A percentile compares a stretch with the other conserved stretches of the same genome.
Conservation (phyloP, 1,140 invertebrate species). For the Heliconius himera region DNA sequence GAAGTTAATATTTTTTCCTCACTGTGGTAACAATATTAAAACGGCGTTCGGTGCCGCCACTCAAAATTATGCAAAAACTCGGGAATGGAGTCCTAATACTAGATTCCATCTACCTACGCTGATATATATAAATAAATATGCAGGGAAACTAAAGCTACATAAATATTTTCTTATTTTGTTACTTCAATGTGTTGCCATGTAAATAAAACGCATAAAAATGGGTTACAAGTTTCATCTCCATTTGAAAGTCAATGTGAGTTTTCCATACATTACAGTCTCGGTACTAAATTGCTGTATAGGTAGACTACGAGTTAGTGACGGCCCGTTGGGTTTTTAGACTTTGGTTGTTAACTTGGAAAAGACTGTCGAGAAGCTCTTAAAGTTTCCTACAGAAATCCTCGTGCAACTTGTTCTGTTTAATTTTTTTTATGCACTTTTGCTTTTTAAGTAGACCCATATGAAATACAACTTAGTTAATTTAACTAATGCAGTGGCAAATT, state of each 20-base stretch:
- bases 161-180: neutral
- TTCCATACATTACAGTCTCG: constrained; percentile 10
- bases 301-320: constrained; percentile 11
- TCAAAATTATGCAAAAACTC: too few species aligned
- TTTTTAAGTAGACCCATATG: neutral
- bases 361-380: neutral
- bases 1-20: too few species aligned
- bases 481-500: neutral
- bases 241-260: neutral
- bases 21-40: too few species aligned
- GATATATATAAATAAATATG: too few species aligned
- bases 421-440: neutral
- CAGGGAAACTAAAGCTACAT: too few species aligned
- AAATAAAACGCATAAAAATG: neutral
- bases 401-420: neutral
- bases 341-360: constrained; percentile 5
- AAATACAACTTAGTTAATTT: neutral
- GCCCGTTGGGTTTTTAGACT: constrained; percentile 16
- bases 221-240: neutral
- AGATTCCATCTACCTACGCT: too few species aligned
- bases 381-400: neutral
- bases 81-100: too few species aligned
- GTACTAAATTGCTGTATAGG: neutral
- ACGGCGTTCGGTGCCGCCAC: too few species aligned
- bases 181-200: neutral